These are phyloP conservation scores for Choloepus hoffmanni DNA, from an alignment of 2,113 vertebrate genomes.

Conservation along the genomic window DNA sequence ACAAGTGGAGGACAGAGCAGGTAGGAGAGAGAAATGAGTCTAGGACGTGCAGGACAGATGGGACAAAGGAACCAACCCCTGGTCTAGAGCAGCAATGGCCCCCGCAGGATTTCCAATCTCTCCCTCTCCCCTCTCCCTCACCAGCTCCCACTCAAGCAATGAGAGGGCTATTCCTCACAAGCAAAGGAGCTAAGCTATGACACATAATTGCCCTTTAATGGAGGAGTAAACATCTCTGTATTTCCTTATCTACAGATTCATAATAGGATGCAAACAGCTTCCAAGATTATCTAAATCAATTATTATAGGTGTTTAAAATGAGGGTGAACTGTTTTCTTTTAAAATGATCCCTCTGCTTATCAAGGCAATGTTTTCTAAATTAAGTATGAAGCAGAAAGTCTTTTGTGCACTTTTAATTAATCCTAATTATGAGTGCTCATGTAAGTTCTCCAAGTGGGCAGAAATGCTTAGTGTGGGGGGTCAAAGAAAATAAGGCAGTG, in stretches of 20 bases:
- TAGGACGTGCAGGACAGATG: too few species aligned
- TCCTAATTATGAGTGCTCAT: conserved; percentile 60
- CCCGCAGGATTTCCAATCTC: not conserved
- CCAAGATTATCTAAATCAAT: conserved; percentile 62
- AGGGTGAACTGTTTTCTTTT: conserved; percentile 52
- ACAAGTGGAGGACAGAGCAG: not conserved
- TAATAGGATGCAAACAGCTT: conserved; percentile 35
- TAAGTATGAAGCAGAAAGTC: conserved; percentile 63
- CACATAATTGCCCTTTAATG: not conserved
- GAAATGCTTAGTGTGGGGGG: not conserved
- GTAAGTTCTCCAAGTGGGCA: not conserved
- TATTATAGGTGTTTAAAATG: conserved; percentile 46
- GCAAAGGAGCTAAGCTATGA: not conserved
- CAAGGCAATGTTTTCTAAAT: conserved; percentile 53
- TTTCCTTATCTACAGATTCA: not conserved
- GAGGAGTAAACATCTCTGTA: not conserved
- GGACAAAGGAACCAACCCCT: not conserved
- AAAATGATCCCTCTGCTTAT: conserved; percentile 35
- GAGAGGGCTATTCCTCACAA: not conserved
- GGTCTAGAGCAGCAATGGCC: not conserved
- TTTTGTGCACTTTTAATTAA: conserved; percentile 66
- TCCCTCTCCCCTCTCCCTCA: not conserved
- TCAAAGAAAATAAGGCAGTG: not conserved
- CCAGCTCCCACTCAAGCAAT: not conserved
- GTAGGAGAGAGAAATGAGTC: not conserved